phyloP scores from a whole-genome alignment of 2,888 invertebrate species.

The Gibbula magus region DNA sequence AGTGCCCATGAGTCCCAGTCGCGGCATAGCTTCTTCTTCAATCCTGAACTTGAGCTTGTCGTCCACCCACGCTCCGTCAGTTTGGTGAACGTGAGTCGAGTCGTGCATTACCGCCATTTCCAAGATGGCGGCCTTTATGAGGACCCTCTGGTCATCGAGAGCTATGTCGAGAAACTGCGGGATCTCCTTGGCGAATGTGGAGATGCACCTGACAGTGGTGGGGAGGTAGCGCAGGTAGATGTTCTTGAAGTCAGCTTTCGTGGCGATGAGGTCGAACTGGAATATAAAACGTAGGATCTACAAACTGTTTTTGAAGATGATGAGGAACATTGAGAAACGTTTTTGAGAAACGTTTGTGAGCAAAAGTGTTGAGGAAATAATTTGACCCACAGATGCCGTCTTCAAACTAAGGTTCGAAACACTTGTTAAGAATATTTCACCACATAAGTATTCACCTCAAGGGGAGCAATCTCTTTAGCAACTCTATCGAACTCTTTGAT shows the following conservation, averaged over 20 bases:
- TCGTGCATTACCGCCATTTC: slow-evolving; percentile 61
- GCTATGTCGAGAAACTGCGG: slow-evolving; percentile 63
- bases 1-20: slow-evolving; percentile 51
- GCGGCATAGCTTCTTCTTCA: slow-evolving; percentile 32
- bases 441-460: slow-evolving; percentile 29
- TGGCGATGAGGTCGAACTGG: slow-evolving; percentile 16
- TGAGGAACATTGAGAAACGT: too few species aligned
- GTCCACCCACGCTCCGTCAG: slow-evolving; percentile 42
- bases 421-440: not conserved
- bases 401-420: too few species aligned
- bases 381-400: too few species aligned
- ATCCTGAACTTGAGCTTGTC: slow-evolving; percentile 51
- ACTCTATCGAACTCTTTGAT: slow-evolving; percentile 50
- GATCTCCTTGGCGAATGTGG: slow-evolving; percentile 64
- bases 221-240: slow-evolving; percentile 64
- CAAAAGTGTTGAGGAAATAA: too few species aligned
- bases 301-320: too few species aligned
- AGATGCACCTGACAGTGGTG: slow-evolving; percentile 61
- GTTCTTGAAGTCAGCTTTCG: slow-evolving; percentile 42
- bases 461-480: slow-evolving; percentile 37
- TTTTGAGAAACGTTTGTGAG: too few species aligned
- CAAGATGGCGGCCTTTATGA: slow-evolving; percentile 63
- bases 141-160: slow-evolving; percentile 59
- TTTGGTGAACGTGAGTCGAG: slow-evolving; percentile 47
- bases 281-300: not conserved